Conservation (phyloP, 2,888 invertebrate genomes). For the Fissipunctia ypsillon region DNA sequence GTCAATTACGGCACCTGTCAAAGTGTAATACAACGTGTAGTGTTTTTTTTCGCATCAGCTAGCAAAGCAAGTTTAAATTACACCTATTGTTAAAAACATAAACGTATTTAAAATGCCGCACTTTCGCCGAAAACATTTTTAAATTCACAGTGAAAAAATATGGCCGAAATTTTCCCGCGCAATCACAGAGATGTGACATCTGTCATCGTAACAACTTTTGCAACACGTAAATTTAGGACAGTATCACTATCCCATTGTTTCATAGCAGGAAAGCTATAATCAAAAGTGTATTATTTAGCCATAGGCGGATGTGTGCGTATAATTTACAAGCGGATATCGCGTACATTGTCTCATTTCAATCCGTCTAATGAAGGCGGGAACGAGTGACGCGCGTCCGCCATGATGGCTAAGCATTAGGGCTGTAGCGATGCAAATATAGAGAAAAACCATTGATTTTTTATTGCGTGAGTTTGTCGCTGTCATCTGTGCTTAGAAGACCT, state of each 20-base stretch:
- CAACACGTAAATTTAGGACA: slow-evolving; percentile 53
- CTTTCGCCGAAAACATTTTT: slow-evolving; percentile 4
- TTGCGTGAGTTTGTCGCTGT: no score
- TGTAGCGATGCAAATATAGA: slow-evolving; percentile 56
- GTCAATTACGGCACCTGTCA: not conserved
- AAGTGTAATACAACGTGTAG: no score
- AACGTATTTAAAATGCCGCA: not conserved
- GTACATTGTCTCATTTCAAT: slow-evolving; percentile 83
- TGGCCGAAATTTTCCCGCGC: slow-evolving; percentile 37
- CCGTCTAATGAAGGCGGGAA: slow-evolving; percentile 82
- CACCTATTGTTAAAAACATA: slow-evolving; percentile 13
- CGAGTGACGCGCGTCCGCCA: slow-evolving; percentile 76
- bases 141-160: not conserved
- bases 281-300: slow-evolving; percentile 68
- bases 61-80: slow-evolving; percentile 39
- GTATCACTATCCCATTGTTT: slow-evolving; percentile 62
- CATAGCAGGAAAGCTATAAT: slow-evolving; percentile 65
- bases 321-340: slow-evolving; percentile 75
- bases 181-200: slow-evolving; percentile 47
- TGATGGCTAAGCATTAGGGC: slow-evolving; percentile 72
- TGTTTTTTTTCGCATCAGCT: slow-evolving; percentile 10
- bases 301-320: slow-evolving; percentile 66
- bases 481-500: not conserved
- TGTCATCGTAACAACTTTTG: slow-evolving; percentile 46
- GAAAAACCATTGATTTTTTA: slow-evolving; percentile 31